Conservation (phyloP, 2,113 vertebrate genomes). For the Otocyon megalotis region DNA sequence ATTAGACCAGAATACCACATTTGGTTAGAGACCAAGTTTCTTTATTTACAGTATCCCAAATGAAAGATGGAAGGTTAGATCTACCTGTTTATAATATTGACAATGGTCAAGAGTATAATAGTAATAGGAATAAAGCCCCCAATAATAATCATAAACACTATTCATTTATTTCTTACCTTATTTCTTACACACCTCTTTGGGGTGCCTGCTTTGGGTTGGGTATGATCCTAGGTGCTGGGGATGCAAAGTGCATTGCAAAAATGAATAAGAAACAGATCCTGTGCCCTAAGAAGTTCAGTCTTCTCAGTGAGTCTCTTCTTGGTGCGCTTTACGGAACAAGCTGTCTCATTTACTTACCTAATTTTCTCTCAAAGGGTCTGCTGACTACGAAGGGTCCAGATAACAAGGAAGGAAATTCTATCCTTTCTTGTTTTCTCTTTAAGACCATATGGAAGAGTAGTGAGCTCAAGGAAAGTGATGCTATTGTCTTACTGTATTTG, state of each 20-base stretch:
- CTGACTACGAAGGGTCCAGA: neutral
- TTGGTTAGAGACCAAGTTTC: constrained; percentile 39
- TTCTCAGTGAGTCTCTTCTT: neutral
- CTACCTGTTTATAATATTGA: neutral
- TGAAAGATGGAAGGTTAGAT: neutral
- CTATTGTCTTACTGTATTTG: neutral
- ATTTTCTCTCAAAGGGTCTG: neutral
- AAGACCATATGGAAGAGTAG: neutral
- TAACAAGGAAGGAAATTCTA: neutral
- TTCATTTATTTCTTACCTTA: neutral
- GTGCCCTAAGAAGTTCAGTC: neutral
- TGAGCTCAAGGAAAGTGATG: neutral
- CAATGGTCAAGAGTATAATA: neutral
- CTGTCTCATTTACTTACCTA: neutral
- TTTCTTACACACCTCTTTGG: neutral
- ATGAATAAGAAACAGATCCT: neutral
- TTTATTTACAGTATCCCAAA: neutral
- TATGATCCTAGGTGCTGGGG: neutral
- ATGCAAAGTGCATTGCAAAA: neutral
- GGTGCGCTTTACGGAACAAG: neutral
- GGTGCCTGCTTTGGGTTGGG: neutral
- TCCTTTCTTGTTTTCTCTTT: neutral
- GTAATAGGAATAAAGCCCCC: neutral
- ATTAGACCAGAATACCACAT: neutral
- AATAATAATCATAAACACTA: neutral